These are phyloP conservation scores for Hydractinia echinata DNA, from an alignment of 30 jellyfish, hydroid and myxozoan genomes.

Conservation along the genomic window DNA sequence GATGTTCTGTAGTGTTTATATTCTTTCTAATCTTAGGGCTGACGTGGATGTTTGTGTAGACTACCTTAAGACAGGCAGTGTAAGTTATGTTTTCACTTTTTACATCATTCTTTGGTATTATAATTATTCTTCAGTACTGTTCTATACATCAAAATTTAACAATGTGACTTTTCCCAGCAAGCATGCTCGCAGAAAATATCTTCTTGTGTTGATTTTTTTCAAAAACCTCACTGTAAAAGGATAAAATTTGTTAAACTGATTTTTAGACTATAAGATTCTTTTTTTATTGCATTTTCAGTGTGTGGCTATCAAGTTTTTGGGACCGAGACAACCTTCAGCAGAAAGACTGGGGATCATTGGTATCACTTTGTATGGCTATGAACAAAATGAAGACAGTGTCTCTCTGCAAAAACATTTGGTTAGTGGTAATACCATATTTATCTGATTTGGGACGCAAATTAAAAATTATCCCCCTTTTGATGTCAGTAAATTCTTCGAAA, in stretches of 20 bases:
- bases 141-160: background rate
- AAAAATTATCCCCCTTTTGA: background rate
- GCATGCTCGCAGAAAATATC: too few species aligned
- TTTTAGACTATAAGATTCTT: background rate
- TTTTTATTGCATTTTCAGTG: constrained; percentile 42
- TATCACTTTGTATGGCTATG: constrained; percentile 74
- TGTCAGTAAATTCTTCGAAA: background rate
- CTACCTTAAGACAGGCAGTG: constrained; percentile 68
- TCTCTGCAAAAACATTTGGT: constrained; percentile 36
- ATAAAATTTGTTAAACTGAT: background rate
- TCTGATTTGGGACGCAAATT: background rate
- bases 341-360: constrained; percentile 73
- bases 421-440: background rate
- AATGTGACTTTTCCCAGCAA: too few species aligned
- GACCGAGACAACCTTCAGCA: constrained; percentile 73
- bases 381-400: constrained; percentile 34
- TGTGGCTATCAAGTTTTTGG: constrained; percentile 70
- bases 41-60: constrained; percentile 73
- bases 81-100: constrained; percentile 35
- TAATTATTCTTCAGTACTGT: background rate
- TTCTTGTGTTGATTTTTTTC: too few species aligned
- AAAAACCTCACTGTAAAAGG: too few species aligned
- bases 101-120: background rate
- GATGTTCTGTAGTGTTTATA: too few species aligned
- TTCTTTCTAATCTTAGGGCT: constrained; percentile 40